A percentile compares a stretch with the other conserved stretches of the same genome.
phyloP scores from a whole-genome alignment of 2,113 vertebrate genomes.

The Hydropotes inermis region DNA sequence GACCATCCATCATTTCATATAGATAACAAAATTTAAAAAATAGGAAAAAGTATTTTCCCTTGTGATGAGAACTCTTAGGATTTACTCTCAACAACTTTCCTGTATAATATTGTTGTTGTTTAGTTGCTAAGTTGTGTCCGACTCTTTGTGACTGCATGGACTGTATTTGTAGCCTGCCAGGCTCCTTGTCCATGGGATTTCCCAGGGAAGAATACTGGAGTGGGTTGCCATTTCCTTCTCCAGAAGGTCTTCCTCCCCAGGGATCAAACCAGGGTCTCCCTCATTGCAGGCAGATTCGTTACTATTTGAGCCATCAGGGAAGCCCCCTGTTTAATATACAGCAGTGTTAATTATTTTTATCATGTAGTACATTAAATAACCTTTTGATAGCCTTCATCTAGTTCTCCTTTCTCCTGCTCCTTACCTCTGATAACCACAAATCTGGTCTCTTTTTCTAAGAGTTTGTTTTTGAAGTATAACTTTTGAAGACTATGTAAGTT shows the following conservation, averaged over 20 bases:
- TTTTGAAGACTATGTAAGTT: neutral
- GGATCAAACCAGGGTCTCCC: neutral
- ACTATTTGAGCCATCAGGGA: neutral
- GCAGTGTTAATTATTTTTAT: neutral
- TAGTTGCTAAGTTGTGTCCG: neutral
- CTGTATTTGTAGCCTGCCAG: neutral
- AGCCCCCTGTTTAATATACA: neutral
- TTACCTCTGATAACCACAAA: neutral
- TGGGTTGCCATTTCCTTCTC: too few relatives aligned
- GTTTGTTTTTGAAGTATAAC: neutral
- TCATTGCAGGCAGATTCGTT: neutral
- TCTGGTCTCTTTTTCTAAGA: neutral
- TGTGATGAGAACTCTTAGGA: neutral
- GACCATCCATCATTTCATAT: neutral
- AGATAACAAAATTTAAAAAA: neutral
- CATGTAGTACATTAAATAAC: neutral
- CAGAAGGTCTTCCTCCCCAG: neutral
- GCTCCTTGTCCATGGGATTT: neutral
- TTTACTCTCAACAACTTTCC: neutral
- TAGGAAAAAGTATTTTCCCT: neutral
- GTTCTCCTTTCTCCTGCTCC: neutral
- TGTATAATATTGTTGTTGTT: neutral
- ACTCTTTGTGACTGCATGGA: neutral
- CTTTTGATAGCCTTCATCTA: neutral
- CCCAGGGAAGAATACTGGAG: neutral